phyloP scores from a whole-genome alignment of 2,113 vertebrate species.

The Nerophis lumbriciformis region DNA sequence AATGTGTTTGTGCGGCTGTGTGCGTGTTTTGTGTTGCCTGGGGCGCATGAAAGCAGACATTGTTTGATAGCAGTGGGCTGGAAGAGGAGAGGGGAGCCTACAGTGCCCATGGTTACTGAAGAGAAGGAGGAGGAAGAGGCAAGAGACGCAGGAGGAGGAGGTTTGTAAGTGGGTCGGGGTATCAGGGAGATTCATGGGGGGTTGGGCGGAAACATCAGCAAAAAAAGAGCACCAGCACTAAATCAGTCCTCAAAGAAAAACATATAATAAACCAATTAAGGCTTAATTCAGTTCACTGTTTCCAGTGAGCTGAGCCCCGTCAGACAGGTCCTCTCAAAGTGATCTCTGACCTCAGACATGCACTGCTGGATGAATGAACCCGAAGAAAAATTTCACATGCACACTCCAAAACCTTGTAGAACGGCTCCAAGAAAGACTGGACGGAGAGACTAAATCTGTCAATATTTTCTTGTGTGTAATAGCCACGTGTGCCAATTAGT shows the following conservation, averaged over 20 bases:
- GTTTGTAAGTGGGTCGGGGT: constrained; percentile 50
- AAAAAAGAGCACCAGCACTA: constrained; percentile 34
- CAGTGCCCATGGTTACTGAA: constrained; percentile 31
- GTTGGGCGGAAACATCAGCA: constrained; percentile 38
- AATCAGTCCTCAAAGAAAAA: constrained; percentile 9
- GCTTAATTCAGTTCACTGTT: no score
- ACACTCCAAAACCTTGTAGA: no score
- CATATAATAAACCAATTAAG: not conserved
- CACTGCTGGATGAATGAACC: no score
- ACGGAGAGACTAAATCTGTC: no score
- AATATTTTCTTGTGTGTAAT: no score
- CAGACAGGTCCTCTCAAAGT: no score
- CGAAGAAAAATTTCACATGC: no score
- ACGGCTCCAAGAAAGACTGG: no score
- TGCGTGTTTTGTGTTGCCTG: constrained; percentile 20
- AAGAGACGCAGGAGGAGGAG: constrained; percentile 26
- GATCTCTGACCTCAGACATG: no score
- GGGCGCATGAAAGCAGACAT: constrained; percentile 62
- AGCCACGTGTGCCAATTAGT: no score
- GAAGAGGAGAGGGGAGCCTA: constrained; percentile 55
- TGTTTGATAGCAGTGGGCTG: constrained; percentile 66
- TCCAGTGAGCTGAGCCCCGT: no score
- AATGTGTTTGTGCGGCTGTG: constrained; percentile 33
- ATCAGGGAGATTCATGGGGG: constrained; percentile 48
- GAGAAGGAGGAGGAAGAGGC: constrained; percentile 29